Evolutionary conservation across 1,140 invertebrate genomes (phyloP), one percentile per base, ranked within the genome.

Genomic region (Phenacoccus solenopsis): DNA sequence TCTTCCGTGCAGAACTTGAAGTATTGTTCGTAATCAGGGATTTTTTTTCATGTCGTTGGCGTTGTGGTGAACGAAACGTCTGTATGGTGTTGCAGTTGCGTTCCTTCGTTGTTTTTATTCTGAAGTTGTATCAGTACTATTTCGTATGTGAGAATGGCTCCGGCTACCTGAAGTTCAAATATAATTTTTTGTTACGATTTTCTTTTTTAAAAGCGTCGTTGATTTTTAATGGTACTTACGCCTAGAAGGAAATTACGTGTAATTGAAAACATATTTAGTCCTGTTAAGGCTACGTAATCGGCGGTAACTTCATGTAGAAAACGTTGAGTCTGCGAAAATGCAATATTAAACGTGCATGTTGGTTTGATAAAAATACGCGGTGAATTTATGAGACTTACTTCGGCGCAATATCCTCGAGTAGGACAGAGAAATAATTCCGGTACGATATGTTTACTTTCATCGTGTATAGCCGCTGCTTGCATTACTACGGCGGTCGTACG

Each of bases 101-200:
- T 64, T 27, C 25, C 59, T 64, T 64, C 59, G 59, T 10, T 64
- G 27, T 69, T 71, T 69, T 68, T 71, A 49, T 75, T 74, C 70
- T 75, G 73, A 28, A 75, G 70, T 67, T 88, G 85, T 38, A 87
- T 80, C 35, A 87, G 76, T 49, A 88, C 85, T 9, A 88, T 77
- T 76, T 88, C 87, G 73, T 88, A 88, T 12, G 87, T 88, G 0
- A 88, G 84, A 68, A 88, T 86, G 7, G 86, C 87, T 38, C 86
- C 85, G 30, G 85, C 85, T 32, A 88, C 82, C 86, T 88, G 74
- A 73, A 82, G 81, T 72, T 75, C 22, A 71, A 72, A 72, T 32
- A 20, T 3, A 27, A 67, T 2, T 32, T 59, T 28, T 67, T n/a
- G 16, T 32, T 67, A 22, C 13, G 10, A n/a, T n/a, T n/a, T n/a